Conservation (phyloP, 2,888 invertebrate genomes). For the Cosmopolites sordidus region DNA sequence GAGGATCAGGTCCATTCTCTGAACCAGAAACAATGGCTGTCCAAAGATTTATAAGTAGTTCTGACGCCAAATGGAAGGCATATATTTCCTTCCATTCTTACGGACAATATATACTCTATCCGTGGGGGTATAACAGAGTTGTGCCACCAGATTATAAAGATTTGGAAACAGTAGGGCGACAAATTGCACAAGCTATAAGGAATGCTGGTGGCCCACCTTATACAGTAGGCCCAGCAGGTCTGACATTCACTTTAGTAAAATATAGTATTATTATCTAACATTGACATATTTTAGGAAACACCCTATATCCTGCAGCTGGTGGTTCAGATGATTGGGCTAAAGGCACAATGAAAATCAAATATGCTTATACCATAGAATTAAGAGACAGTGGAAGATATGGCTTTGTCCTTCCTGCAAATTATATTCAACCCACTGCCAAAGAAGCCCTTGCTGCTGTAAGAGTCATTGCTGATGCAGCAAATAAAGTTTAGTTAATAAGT, state of each 20-base stretch:
- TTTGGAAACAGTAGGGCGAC: constrained; percentile 64
- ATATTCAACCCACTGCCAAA: constrained; percentile 70
- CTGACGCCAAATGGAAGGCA: constrained; percentile 57
- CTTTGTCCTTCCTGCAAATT: constrained; percentile 77
- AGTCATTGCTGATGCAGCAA: constrained; percentile 54
- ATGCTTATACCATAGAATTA: constrained; percentile 85
- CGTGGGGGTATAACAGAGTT: constrained; percentile 78
- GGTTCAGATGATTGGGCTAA: constrained; percentile 92
- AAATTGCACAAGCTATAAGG: constrained; percentile 64
- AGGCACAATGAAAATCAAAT: constrained; percentile 74
- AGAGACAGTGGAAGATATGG: constrained; percentile 80
- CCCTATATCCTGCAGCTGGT: constrained; percentile 75
- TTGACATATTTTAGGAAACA: constrained; percentile 47
- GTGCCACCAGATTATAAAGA: constrained; percentile 68
- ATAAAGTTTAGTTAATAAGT: constrained; percentile 12
- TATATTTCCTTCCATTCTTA: constrained; percentile 81
- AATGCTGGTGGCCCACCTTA: constrained; percentile 60
- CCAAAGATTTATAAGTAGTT: constrained; percentile 43
- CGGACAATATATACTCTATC: constrained; percentile 79
- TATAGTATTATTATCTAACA: too few species aligned
- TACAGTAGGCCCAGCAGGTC: constrained; percentile 68
- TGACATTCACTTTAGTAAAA: neutral
- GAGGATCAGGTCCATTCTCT: constrained; percentile 75
- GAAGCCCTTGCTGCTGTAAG: constrained; percentile 71
- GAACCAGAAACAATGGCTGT: constrained; percentile 79